Evolutionary conservation across 2,888 invertebrate genomes (phyloP).

Genomic region (Thyatira batis): DNA sequence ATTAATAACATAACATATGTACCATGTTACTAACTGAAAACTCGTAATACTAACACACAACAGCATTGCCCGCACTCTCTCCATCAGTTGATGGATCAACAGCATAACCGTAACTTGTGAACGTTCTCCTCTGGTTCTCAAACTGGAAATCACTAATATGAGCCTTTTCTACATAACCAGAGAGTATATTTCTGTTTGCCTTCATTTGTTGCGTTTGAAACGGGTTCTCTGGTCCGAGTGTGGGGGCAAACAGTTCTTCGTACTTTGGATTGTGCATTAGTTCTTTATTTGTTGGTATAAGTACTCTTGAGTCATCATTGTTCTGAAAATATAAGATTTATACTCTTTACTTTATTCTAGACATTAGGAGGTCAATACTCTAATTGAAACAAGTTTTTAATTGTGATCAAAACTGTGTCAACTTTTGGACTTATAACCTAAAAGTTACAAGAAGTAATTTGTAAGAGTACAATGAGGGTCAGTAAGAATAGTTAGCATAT

Average conservation of each 20-base stretch:
- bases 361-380: too few relatives aligned
- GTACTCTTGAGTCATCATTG: constrained; percentile 85
- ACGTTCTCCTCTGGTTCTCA: constrained; percentile 97
- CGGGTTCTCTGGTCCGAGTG: constrained; percentile 96
- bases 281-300: constrained; percentile 92
- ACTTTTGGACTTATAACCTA: too few relatives aligned
- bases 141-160: constrained; percentile 98
- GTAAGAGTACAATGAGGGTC: too few relatives aligned
- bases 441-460: too few relatives aligned
- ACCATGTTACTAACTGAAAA: too few relatives aligned
- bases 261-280: constrained; percentile 95
- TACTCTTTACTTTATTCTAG: too few relatives aligned
- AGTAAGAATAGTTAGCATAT: too few relatives aligned
- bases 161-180: constrained; percentile 97
- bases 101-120: constrained; percentile 97
- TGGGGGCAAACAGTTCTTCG: constrained; percentile 96
- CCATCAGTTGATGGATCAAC: constrained; percentile 94
- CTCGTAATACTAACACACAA: constrained; percentile 70
- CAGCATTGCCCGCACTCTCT: constrained; percentile 68
- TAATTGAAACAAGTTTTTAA: too few relatives aligned
- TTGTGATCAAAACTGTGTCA: too few relatives aligned
- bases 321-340: constrained; percentile 77
- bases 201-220: constrained; percentile 94
- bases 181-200: constrained; percentile 93
- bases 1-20: too few relatives aligned